phyloP scores from a whole-genome alignment of 2,113 vertebrate species.

The Dendrocopos noguchii region DNA sequence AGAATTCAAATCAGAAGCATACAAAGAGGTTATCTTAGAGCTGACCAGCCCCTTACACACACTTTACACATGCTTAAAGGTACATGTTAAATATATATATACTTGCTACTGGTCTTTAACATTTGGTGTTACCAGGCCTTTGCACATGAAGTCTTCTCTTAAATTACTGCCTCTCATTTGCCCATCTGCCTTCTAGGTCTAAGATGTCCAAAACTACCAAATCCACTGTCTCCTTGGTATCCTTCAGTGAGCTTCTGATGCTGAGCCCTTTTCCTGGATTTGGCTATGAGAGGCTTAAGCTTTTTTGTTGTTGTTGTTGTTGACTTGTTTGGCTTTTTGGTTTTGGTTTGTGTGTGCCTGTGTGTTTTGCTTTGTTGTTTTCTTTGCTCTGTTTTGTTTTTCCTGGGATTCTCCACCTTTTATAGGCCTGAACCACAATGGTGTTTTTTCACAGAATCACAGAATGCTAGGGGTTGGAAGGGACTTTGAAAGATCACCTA shows the following conservation, averaged over 20 bases:
- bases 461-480: no score
- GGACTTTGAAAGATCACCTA: no score
- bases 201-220: neutral
- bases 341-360: no score
- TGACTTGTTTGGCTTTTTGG: no score
- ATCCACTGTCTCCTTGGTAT: neutral
- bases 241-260: neutral
- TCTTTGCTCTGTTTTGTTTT: no score
- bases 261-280: neutral
- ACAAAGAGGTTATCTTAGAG: neutral
- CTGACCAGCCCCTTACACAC: neutral
- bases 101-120: neutral
- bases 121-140: neutral
- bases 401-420: no score
- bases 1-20: neutral
- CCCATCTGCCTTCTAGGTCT: neutral
- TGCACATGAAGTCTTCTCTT: neutral
- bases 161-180: neutral
- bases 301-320: no score
- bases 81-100: neutral
- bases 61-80: accelerated
- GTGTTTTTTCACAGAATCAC: no score
- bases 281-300: no score
- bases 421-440: no score
- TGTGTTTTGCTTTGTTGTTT: no score